These are phyloP conservation scores for Arctia plantaginis DNA, from an alignment of 2,888 invertebrate genomes.

Conservation along the genomic window DNA sequence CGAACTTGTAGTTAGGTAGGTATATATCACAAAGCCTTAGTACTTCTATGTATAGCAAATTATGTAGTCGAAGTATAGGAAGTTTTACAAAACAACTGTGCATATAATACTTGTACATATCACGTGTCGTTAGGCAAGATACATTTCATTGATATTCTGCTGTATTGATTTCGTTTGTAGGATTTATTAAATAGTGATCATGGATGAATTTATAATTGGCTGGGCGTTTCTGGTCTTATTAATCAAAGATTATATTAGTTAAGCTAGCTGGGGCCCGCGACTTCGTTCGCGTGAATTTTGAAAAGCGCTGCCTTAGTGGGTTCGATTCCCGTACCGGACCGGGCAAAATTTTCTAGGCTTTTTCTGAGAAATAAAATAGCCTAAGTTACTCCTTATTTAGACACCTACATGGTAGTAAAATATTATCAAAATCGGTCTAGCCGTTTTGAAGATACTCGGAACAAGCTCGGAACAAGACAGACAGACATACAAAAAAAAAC, in stretches of 20 bases:
- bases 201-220: background rate
- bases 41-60: background rate
- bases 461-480: no score
- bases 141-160: slow-evolving; percentile 34
- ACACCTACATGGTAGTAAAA: no score
- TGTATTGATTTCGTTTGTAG: slow-evolving; percentile 36
- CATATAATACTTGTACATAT: slow-evolving; percentile 12
- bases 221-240: background rate
- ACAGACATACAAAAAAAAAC: no score
- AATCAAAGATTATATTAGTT: background rate
- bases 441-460: no score
- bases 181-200: background rate
- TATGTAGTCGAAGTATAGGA: background rate
- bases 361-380: no score
- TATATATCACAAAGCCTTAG: background rate
- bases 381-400: no score
- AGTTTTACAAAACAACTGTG: background rate
- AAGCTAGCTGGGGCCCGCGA: no score
- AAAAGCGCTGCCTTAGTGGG: no score
- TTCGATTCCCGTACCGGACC: no score
- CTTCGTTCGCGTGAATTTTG: no score
- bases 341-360: no score
- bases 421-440: no score
- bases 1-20: background rate
- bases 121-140: slow-evolving; percentile 29